Evolutionary conservation across 2,797 vertebrate species (phyloP).

Genomic region (Clarias fuscus): DNA sequence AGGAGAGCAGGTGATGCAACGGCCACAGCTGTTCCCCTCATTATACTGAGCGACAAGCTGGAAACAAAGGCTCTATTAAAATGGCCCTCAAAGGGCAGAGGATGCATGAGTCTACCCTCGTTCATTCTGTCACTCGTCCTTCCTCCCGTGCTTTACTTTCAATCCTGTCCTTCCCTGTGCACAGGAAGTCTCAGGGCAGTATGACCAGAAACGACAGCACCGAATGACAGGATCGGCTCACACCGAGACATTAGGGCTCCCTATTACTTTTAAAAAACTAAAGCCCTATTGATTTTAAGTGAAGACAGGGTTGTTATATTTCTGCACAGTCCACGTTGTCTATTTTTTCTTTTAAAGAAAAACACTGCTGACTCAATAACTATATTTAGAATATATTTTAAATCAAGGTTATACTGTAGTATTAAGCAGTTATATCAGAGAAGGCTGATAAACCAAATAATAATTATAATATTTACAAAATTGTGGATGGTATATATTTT

Average conservation of each 20-base stretch:
- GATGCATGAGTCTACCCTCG: constrained; percentile 53
- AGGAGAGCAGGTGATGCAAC: constrained; percentile 42
- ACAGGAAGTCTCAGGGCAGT: constrained; percentile 3
- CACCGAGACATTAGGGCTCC: neutral
- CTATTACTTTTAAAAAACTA: neutral
- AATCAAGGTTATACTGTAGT: neutral
- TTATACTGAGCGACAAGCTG: constrained; percentile 71
- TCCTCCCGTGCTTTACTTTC: constrained; percentile 5
- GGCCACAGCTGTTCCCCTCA: constrained; percentile 60
- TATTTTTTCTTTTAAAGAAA: neutral
- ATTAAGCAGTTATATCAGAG: neutral
- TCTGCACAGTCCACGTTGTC: neutral
- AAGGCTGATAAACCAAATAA: neutral
- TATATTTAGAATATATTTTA: neutral
- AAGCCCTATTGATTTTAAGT: neutral
- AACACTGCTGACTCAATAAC: neutral
- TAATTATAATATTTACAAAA: neutral
- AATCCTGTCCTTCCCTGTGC: constrained; percentile 5
- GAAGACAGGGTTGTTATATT: neutral
- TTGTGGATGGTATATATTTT: neutral
- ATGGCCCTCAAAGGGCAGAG: constrained; percentile 60
- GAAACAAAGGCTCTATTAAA: constrained; percentile 70
- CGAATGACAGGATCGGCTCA: constrained; percentile 34
- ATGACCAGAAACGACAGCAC: neutral
- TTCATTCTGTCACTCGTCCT: constrained; percentile 53